Evolutionary conservation across 2,113 vertebrate species (phyloP).

Genomic region (Emydocephalus ijimae): DNA sequence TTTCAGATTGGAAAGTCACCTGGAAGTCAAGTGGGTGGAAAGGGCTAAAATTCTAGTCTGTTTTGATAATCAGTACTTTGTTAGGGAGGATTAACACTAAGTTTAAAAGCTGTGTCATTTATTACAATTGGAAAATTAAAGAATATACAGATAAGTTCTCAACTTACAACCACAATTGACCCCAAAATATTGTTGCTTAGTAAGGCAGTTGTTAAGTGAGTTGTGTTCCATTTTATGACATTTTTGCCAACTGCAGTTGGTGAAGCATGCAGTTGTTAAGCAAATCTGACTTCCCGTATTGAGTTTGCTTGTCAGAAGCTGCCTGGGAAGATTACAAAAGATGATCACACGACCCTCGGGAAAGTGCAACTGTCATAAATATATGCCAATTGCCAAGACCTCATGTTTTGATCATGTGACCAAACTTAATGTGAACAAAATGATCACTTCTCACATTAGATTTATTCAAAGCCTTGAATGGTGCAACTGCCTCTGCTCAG

Average conservation of each 20-base stretch:
- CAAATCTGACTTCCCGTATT: background rate
- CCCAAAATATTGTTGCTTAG: background rate
- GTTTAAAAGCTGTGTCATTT: background rate
- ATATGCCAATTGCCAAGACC: background rate
- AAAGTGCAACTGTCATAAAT: background rate
- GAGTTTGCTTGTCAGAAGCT: background rate
- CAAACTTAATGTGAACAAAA: background rate
- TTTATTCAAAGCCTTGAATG: background rate
- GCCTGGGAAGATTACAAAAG: no score
- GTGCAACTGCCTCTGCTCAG: background rate
- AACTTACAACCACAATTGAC: background rate
- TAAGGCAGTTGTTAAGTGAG: background rate
- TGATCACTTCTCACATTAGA: background rate
- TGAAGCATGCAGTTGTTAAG: background rate
- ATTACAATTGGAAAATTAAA: background rate
- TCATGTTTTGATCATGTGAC: background rate
- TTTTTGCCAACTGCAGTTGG: background rate
- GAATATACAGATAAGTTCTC: background rate
- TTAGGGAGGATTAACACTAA: background rate
- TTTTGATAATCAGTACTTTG: background rate
- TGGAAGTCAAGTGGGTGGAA: background rate
- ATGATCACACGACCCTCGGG: no score
- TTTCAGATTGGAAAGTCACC: background rate
- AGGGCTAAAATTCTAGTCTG: no score
- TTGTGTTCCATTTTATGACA: background rate